Conservation (phyloP, 2,888 invertebrate species). For the Oxyscelio sp. region DNA sequence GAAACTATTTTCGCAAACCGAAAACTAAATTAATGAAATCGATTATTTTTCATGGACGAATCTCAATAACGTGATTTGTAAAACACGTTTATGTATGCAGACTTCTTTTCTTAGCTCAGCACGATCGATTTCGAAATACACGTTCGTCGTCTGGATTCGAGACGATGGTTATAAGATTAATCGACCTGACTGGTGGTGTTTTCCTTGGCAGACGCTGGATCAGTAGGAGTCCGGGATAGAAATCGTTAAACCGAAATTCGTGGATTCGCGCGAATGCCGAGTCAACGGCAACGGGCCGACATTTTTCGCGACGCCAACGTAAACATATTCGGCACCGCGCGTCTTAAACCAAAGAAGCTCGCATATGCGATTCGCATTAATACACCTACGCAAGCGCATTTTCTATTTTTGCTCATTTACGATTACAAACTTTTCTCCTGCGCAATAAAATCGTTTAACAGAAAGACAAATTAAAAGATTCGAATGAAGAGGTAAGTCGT, state of each 20-base stretch:
- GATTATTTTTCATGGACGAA: slow-evolving; percentile 62
- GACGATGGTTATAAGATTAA: slow-evolving; percentile 75
- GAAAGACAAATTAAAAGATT: too few relatives aligned
- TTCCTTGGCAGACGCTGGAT: slow-evolving; percentile 75
- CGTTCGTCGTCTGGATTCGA: slow-evolving; percentile 72
- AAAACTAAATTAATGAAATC: slow-evolving; percentile 61
- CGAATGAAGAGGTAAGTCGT: neutral
- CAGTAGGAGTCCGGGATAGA: slow-evolving; percentile 73
- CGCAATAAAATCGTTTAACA: too few relatives aligned
- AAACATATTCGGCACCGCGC: slow-evolving; percentile 48
- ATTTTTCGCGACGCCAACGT: slow-evolving; percentile 29
- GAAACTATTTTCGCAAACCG: slow-evolving; percentile 25
- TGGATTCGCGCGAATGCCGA: slow-evolving; percentile 77
- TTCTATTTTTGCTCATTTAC: slow-evolving; percentile 36
- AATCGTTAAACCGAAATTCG: slow-evolving; percentile 77
- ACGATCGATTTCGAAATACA: slow-evolving; percentile 75
- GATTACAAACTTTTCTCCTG: neutral
- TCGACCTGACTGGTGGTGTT: slow-evolving; percentile 74
- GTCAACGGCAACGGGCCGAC: slow-evolving; percentile 5
- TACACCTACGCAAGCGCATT: slow-evolving; percentile 19
- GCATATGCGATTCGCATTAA: slow-evolving; percentile 36
- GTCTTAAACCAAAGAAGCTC: slow-evolving; percentile 8
- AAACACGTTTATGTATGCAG: slow-evolving; percentile 63
- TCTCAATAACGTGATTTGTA: slow-evolving; percentile 63
- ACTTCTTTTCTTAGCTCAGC: slow-evolving; percentile 74